Conservation (phyloP, 2,888 invertebrate species). For the Andrena bicolor region DNA sequence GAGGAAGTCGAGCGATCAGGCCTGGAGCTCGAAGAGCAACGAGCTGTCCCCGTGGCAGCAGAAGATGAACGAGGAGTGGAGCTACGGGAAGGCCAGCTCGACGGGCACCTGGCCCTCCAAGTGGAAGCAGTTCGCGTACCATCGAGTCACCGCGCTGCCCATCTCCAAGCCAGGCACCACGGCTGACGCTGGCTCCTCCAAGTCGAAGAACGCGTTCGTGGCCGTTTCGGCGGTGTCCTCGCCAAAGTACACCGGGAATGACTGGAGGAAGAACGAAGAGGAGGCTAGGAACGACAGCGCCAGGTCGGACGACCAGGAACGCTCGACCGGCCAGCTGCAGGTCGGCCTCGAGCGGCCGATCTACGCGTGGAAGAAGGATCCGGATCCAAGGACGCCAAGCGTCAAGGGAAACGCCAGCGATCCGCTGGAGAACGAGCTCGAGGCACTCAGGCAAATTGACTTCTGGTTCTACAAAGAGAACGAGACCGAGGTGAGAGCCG, state of each 20-base stretch:
- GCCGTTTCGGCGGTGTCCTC: conserved; percentile 81
- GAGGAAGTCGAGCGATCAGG: conserved; percentile 37
- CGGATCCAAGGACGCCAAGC: conserved; percentile 5
- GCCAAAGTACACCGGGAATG: conserved; percentile 76
- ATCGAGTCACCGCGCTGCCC: conserved; percentile 79
- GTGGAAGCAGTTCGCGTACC: conserved; percentile 83
- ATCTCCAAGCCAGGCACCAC: conserved; percentile 75
- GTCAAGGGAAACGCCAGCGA: conserved; percentile 68
- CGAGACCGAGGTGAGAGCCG: conserved; percentile 53
- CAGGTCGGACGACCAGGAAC: conserved; percentile 69
- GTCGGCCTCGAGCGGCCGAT: conserved; percentile 66
- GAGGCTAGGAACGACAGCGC: conserved; percentile 62
- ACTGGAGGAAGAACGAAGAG: conserved; percentile 81
- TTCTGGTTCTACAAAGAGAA: conserved; percentile 59
- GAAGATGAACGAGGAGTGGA: conserved; percentile 75
- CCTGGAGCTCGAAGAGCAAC: conserved; percentile 39
- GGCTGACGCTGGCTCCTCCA: conserved; percentile 67
- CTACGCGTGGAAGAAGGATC: conserved; percentile 76
- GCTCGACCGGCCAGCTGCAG: conserved; percentile 72
- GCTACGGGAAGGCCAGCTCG: conserved; percentile 55
- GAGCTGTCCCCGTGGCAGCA: conserved; percentile 56
- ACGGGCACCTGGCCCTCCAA: conserved; percentile 77
- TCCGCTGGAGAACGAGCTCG: conserved; percentile 79
- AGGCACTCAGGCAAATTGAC: conserved; percentile 73
- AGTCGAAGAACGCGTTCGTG: conserved; percentile 79